These are phyloP conservation scores for Leptinotarsa haldemani DNA, from an alignment of 2,888 invertebrate species.

Conservation along the genomic window DNA sequence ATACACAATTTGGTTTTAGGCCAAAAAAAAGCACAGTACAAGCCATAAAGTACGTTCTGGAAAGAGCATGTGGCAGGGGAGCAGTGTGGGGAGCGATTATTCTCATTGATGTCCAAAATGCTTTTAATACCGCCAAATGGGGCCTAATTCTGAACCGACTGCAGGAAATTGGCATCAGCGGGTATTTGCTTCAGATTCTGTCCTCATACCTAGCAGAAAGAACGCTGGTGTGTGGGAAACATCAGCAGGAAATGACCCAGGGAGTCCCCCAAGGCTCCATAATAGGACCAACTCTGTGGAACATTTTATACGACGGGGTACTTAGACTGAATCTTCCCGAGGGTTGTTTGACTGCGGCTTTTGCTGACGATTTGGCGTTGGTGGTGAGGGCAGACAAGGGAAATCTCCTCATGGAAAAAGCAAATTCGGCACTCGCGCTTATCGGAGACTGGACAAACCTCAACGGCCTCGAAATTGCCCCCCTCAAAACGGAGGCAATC, in stretches of 20 bases:
- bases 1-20: constrained; percentile 4
- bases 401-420: neutral
- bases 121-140: constrained; percentile 15
- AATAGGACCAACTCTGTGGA: constrained; percentile 2
- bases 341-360: neutral
- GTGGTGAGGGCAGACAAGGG: neutral
- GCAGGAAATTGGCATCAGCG: neutral
- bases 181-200: neutral
- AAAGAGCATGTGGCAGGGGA: neutral
- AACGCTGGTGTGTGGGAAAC: neutral
- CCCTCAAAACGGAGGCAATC: constrained; percentile 28
- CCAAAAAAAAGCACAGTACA: neutral
- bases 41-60: constrained; percentile 1
- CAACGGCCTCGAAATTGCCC: constrained; percentile 3
- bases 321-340: neutral
- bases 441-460: constrained; percentile 14
- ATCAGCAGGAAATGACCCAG: neutral
- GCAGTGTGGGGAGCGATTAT: neutral
- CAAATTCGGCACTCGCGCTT: neutral
- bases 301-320: neutral
- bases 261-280: constrained; percentile 2
- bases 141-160: neutral
- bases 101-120: constrained; percentile 4
- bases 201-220: neutral
- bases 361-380: constrained; percentile 5